Base-by-base conservation (phyloP, 2,113 vertebrate species). In the Labeo rohita region DNA sequence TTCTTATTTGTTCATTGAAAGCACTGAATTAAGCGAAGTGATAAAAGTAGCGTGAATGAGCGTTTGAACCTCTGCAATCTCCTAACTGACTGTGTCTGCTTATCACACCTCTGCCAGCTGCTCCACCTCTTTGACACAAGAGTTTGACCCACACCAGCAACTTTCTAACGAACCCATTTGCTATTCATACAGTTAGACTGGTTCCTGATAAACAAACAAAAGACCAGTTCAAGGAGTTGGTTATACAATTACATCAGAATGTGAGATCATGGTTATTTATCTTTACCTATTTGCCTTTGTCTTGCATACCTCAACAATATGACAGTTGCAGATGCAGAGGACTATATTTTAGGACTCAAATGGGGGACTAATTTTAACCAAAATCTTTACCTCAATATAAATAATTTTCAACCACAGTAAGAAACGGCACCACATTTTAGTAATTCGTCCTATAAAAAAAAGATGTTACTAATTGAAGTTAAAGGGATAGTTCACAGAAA, bases 131-230 rank as follows among this genome's bases (percentile, higher is more conserved):
- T 59, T 73, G 77, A 77, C 84, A 80, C 28, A 15, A 73, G 23
- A 56, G 34, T 11, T 10, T 56, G n/a, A 39, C 50, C 65, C 54
- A 56, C 84, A 11, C 18, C 65, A 23, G 18, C 39, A n/a, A 15
- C 50, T 80, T 86, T 85, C 84, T 70, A 39, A 59, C 61, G 65
- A 85, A 80, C 8, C 54, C n/a, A 63, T 86, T 86, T 86, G 43
- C 85, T 81, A 34, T 21, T 47, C 6, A 5, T 47, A 61, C 49
- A 74, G 45, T 59, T 86, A 61, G 77, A 59, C 49, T 18, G 39
- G 77, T 74, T 84, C 72, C 52, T 61, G 75, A 77, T 49, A 63
- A 73, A 15, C 9, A 66, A 59, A 68, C n/a, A 61, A 45, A 65
- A 45, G 47, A 16, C 12, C 47, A 39, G 63, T 49, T 84, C 45